phyloP scores from a whole-genome alignment of 2,888 invertebrate genomes.

The Campoletis raptor region DNA sequence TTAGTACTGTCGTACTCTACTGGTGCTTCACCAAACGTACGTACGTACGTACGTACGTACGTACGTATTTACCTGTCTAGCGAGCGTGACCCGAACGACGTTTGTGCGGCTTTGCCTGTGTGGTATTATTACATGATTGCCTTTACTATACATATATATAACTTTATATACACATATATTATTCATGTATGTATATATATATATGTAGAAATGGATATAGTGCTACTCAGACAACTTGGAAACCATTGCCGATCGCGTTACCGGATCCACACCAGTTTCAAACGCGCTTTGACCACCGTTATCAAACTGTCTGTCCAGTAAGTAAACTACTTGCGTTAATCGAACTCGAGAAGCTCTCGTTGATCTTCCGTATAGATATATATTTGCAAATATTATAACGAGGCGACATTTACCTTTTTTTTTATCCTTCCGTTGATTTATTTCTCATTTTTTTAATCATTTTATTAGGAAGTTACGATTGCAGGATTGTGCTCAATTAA shows the following conservation, averaged over 20 bases:
- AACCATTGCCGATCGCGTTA: constrained; percentile 59
- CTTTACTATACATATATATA: neutral
- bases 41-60: constrained; percentile 51
- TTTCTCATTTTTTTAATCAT: neutral
- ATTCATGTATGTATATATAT: neutral
- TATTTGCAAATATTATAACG: neutral
- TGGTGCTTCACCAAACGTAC: constrained; percentile 39
- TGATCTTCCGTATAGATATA: neutral
- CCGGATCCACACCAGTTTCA: constrained; percentile 64
- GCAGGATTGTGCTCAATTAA: neutral
- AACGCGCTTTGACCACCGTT: constrained; percentile 64
- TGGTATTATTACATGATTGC: constrained; percentile 37
- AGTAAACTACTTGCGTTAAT: constrained; percentile 51
- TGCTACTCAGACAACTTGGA: constrained; percentile 36
- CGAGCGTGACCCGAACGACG: constrained; percentile 69
- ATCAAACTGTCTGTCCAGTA: constrained; percentile 69
- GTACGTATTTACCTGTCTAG: constrained; percentile 69
- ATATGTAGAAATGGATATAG: neutral
- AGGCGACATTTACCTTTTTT: neutral
- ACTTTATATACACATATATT: neutral
- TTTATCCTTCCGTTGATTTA: neutral
- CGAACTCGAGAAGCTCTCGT: constrained; percentile 34
- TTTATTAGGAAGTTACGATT: neutral
- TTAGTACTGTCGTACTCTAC: constrained; percentile 28
- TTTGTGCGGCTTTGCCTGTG: constrained; percentile 57